Conservation (phyloP, 2,113 vertebrate species). For the Beaufortia kweichowensis region DNA sequence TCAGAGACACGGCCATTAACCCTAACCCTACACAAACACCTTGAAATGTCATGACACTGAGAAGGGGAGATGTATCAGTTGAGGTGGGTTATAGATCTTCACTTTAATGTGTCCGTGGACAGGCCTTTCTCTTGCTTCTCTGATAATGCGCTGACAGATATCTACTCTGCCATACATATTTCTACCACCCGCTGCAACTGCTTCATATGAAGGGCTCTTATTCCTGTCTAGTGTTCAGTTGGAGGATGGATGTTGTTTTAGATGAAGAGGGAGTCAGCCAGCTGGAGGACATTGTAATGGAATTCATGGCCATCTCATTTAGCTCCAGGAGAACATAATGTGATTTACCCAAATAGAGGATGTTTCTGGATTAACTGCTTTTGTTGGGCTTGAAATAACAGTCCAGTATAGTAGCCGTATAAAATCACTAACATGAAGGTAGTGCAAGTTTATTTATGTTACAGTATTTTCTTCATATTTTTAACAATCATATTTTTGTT, state of each 20-base stretch:
- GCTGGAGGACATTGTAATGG: too few species aligned
- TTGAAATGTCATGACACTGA: constrained; percentile 74
- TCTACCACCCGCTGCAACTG: constrained; percentile 45
- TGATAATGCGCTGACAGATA: constrained; percentile 37
- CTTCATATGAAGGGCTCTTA: constrained; percentile 51
- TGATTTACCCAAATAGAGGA: too few species aligned
- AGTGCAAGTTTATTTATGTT: too few species aligned
- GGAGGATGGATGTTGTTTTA: constrained; percentile 47
- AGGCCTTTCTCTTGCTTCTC: constrained; percentile 40
- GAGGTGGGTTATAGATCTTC: constrained; percentile 51
- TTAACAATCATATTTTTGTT: too few species aligned
- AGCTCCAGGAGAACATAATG: too few species aligned
- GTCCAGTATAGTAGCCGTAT: too few species aligned
- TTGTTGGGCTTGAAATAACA: too few species aligned
- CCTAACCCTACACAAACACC: constrained; percentile 74
- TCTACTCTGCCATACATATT: constrained; percentile 47
- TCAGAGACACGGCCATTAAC: constrained; percentile 72
- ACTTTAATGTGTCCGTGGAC: constrained; percentile 37
- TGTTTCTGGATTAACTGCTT: too few species aligned
- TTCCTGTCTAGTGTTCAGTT: constrained; percentile 44
- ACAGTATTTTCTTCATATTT: too few species aligned
- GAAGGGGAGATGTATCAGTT: constrained; percentile 63
- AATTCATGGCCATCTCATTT: too few species aligned
- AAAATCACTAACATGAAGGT: too few species aligned
- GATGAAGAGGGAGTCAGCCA: constrained; percentile 40